Conservation (phyloP, 2,888 invertebrate genomes). For the Neuroscelio doddi region DNA sequence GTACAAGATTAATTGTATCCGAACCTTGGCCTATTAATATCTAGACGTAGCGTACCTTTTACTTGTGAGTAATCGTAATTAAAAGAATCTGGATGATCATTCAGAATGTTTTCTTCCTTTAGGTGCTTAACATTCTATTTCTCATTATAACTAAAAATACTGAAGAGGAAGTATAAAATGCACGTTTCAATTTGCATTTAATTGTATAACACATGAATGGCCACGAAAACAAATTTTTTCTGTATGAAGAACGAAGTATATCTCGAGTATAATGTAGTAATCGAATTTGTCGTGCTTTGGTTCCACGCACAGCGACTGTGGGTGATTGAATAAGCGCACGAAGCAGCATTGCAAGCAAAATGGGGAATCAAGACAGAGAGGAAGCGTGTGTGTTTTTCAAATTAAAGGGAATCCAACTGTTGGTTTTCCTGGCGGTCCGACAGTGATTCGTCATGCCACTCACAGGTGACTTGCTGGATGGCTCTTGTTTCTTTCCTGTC, state of each 20-base stretch:
- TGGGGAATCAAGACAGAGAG: constrained; percentile 16
- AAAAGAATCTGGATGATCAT: too few relatives aligned
- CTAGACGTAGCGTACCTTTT: too few relatives aligned
- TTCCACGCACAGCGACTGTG: background rate
- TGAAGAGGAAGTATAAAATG: too few relatives aligned
- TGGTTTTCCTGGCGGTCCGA: constrained; percentile 53
- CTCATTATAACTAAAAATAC: too few relatives aligned
- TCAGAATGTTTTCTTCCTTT: too few relatives aligned
- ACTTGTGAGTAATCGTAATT: too few relatives aligned
- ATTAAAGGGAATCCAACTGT: constrained; percentile 55
- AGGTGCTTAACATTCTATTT: too few relatives aligned
- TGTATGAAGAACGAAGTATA: background rate
- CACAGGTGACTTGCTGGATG: constrained; percentile 28
- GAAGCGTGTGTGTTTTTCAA: constrained; percentile 52
- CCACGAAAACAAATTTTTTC: too few relatives aligned
- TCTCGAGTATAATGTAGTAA: constrained; percentile 3
- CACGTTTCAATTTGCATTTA: too few relatives aligned
- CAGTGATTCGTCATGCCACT: constrained; percentile 55
- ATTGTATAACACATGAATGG: too few relatives aligned
- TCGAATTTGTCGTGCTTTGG: constrained; percentile 8
- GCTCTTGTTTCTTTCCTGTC: constrained; percentile 7
- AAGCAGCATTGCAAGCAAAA: constrained; percentile 11
- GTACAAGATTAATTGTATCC: too few relatives aligned
- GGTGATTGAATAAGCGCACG: constrained; percentile 23
- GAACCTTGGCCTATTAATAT: too few relatives aligned